Base-by-base conservation (phyloP, 2,888 invertebrate genomes). In the Barypeithes pellucidus region DNA sequence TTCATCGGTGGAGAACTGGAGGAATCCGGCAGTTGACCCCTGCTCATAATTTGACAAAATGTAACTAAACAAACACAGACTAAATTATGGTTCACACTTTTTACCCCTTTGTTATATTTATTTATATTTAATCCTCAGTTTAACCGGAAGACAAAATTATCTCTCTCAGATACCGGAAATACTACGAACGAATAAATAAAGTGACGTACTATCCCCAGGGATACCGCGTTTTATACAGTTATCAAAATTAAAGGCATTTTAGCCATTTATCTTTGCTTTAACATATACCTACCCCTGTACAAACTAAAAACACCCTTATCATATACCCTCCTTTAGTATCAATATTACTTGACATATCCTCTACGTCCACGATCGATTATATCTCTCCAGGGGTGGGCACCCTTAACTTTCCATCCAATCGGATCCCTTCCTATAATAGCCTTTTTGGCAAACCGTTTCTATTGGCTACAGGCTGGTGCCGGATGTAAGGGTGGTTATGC, bases 1-100 rank as follows among this genome's bases (percentile, higher is more conserved):
- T 89, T 91, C 68, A 91, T 86, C 18, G 92, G 90, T 3, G 92
- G 92, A 3, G 92, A 92, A 0, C 92, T 92, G 0, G 92, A 92
- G 14, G 89, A 89, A 82, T 92, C 92, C 0, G 92, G 92, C 60
- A 92, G 84, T 81, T 92, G 92, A 75, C 90, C 88, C 76, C 91
- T 80, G 75, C 79, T 82, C 76, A 75, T 72, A 2, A 29, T 73
- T 45, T 24, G 33, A n/a, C n/a, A n/a, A n/a, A n/a, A n/a, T n/a
- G n/a, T n/a, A n/a, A n/a, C n/a, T n/a, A n/a, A n/a, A n/a, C n/a
- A n/a, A n/a, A n/a, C n/a, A n/a, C n/a, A n/a, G n/a, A n/a, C n/a
- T n/a, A n/a, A n/a, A n/a, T n/a, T n/a, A n/a, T n/a, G n/a, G n/a
- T n/a, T n/a, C n/a, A n/a, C n/a, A n/a, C n/a, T n/a, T n/a, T n/a